phyloP scores from a whole-genome alignment of 2,888 invertebrate species.

The Mesochorus sp. region DNA sequence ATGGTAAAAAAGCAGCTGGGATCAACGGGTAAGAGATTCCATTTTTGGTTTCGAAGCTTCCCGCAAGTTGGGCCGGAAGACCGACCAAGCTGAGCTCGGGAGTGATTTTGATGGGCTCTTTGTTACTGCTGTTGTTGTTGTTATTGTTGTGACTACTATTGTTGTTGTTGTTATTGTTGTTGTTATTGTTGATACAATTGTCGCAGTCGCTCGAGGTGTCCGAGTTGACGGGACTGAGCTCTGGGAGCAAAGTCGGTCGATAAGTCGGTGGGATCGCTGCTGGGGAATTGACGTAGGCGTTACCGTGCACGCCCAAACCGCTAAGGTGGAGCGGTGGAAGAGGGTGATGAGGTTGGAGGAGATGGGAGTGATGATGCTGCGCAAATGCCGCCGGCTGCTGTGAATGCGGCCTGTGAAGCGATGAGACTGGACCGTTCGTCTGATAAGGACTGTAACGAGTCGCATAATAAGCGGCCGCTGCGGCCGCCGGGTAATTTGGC shows the following conservation, averaged over 20 bases:
- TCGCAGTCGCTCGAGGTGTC: constrained; percentile 78
- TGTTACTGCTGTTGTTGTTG: constrained; percentile 29
- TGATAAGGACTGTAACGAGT: constrained; percentile 85
- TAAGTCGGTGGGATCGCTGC: constrained; percentile 73
- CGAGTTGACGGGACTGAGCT: constrained; percentile 76
- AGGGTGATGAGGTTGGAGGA: constrained; percentile 68
- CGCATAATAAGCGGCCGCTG: constrained; percentile 84
- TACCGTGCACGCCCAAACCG: constrained; percentile 71
- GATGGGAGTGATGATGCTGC: constrained; percentile 69
- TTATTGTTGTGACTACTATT: constrained; percentile 46
- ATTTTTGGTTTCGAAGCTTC: constrained; percentile 65
- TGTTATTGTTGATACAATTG: constrained; percentile 55
- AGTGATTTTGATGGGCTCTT: constrained; percentile 66
- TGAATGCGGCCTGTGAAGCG: constrained; percentile 83
- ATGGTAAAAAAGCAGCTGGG: constrained; percentile 73
- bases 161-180: constrained; percentile 9
- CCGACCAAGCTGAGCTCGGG: constrained; percentile 67
- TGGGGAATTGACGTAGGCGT: constrained; percentile 70
- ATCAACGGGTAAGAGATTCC: constrained; percentile 70
- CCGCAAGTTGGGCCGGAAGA: constrained; percentile 66
- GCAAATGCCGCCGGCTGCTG: constrained; percentile 79
- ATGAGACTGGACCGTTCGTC: constrained; percentile 83
- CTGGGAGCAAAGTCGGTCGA: constrained; percentile 81
- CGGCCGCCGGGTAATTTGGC: constrained; percentile 81
- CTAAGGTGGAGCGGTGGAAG: constrained; percentile 72